Base-by-base conservation (phyloP, 2,888 invertebrate genomes). In the Andricus quercusramuli region DNA sequence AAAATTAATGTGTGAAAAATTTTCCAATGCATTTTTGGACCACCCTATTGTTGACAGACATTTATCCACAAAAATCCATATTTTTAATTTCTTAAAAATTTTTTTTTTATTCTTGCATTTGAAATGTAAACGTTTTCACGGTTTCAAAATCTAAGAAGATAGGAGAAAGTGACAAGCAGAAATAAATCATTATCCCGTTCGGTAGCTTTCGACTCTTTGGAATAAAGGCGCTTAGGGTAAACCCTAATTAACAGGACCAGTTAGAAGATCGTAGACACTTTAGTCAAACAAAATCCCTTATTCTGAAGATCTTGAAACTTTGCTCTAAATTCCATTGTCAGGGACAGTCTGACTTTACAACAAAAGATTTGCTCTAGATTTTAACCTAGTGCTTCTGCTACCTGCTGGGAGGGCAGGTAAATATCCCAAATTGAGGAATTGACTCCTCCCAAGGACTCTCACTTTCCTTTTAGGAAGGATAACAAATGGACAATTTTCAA, bases 281-380 rank as follows among this genome's bases (percentile, higher is more conserved):
- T 47, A 47, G 66, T 22, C 11, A 22, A 67, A 67, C 41, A 13
- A 15, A 11, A 67, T 68, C 8, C 68, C 68, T 68, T 68, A 41
- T 67, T 67, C 41, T 22, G 2, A 68, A 68, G 47, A 2, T 37
- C 44, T 68, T 25, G 13, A 68, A 22, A 44, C 8, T 47, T 47
- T 51, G 17, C 17, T 44, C 9, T 70, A 56, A 56, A 47, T 70
- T 51, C 51, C 47, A 70, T 70, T 70, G 29, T 47, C 44, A 47
- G 17, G 25, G 70, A 47, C 47, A 32, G 41, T 67, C n/a, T n/a
- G 67, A 67, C 67, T 51, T 51, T 29, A 51, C 4, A 51, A 70
- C 70, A 70, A 70, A 17, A 70, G 70, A n/a, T n/a, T n/a, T 70
- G 70, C 70, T 70, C 70, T 29, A 47, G 70, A 70, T 70, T 70